A percentile compares a stretch with the other conserved stretches of the same genome.
Evolutionary conservation across 2,797 vertebrate genomes (phyloP).

Genomic region (Mus spretus): DNA sequence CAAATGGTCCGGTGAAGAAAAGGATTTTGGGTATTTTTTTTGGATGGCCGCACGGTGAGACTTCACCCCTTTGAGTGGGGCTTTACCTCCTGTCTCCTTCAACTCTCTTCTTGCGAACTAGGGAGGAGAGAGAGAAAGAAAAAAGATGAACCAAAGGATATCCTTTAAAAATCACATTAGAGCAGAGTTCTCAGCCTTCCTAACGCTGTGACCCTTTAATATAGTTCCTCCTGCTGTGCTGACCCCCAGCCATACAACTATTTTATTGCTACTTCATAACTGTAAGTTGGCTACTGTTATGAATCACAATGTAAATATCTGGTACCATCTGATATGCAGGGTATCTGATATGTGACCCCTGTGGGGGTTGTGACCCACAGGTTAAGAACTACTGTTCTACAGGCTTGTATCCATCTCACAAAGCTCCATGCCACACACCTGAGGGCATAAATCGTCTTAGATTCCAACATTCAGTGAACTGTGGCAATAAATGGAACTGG

Average conservation of each 20-base stretch:
- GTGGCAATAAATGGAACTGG: background rate
- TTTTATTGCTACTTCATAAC: background rate
- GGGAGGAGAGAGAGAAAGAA: slow-evolving; percentile 2
- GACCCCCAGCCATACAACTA: background rate
- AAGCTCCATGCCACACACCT: background rate
- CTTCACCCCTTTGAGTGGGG: fast-evolving
- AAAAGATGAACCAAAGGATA: slow-evolving; percentile 28
- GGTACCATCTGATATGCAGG: background rate
- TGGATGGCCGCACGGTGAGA: slow-evolving; percentile 21
- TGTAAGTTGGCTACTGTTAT: background rate
- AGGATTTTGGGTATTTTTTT: slow-evolving; percentile 46
- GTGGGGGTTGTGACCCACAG: background rate
- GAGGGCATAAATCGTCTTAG: background rate
- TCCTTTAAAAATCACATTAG: slow-evolving; percentile 10
- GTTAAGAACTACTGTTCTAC: background rate
- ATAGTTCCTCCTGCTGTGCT: background rate
- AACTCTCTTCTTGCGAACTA: slow-evolving; percentile 90
- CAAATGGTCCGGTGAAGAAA: slow-evolving; percentile 69
- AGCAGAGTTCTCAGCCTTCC: background rate
- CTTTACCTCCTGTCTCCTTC: slow-evolving; percentile 89
- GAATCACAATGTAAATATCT: background rate
- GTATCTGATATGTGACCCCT: background rate
- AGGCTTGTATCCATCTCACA: background rate
- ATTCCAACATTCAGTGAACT: slow-evolving; percentile 12
- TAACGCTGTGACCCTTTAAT: background rate